Base-by-base conservation (phyloP, 2,113 vertebrate genomes). In the Hippolais icterina region DNA sequence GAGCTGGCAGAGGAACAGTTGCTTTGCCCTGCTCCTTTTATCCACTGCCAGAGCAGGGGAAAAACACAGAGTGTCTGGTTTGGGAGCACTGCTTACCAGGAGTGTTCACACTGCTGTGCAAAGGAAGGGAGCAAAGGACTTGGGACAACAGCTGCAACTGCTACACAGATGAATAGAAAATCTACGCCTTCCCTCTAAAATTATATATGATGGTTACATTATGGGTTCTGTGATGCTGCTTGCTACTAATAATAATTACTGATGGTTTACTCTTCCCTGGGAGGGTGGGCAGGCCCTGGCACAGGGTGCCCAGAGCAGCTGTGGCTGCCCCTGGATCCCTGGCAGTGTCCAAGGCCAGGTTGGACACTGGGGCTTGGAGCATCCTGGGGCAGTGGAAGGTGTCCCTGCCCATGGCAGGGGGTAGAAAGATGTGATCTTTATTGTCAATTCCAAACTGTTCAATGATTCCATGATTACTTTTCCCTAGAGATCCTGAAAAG, bases 401-500 rank as follows among this genome's bases (percentile, higher is more conserved):
- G 66, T 42, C n/a, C 35, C 66, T 80, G 50, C 29, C 31, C 6
- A 47, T 24, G 56, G 39, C 47, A 70, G 47, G 20, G 9, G 5
- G 14, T n/a, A 35, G 41, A 37, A 28, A 23, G 11, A 20, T 33
- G 16, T 39, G 69, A 60, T 39, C 53, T 68, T n/a, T 14, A 6
- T 21, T 13, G 7, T 29, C 9, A 7, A 5, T 65, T 37, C 27
- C 57, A 74, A 82, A 74, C 12, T n/a, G 41, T 76, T 60, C 39
- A 11, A 4, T 15, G 47, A 60, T 54, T 76, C 11, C 47, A 19
- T 22, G 6, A 61, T 86, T 59, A 14, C 11, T 47, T 79, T 92
- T 91, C 25, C 77, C 37, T 59, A 65, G 53, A 88, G 44, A 83
- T 41, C 28, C 76, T 74, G 42, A 89, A 57, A 87, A 63, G 80